These are phyloP conservation scores for Tokudaia muenninki DNA, from an alignment of 2,797 vertebrate genomes.

Conservation along the genomic window DNA sequence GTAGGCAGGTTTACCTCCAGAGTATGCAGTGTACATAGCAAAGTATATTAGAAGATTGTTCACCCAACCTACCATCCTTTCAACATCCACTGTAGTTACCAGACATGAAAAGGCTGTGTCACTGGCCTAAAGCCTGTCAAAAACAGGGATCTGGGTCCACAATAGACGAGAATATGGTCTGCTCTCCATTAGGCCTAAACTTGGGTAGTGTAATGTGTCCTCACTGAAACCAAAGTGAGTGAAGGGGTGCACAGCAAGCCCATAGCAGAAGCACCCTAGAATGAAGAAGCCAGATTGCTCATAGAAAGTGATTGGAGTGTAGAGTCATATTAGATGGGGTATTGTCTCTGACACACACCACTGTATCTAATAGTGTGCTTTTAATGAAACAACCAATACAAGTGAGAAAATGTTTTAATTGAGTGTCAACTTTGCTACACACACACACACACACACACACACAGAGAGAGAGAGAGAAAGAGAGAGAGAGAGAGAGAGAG, in stretches of 20 bases:
- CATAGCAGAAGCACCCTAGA: background rate
- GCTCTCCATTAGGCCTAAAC: background rate
- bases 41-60: background rate
- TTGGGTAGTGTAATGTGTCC: background rate
- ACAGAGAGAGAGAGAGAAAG: too few species aligned
- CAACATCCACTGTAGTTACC: background rate
- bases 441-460: too few species aligned
- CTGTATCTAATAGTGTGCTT: background rate
- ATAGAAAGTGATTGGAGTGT: background rate
- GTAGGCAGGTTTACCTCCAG: background rate
- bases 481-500: too few species aligned
- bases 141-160: background rate
- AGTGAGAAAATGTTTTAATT: background rate
- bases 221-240: background rate
- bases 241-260: background rate
- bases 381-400: background rate
- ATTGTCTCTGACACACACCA: background rate
- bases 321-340: background rate
- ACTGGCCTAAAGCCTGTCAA: background rate
- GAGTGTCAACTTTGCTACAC: background rate
- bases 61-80: background rate
- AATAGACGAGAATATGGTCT: background rate
- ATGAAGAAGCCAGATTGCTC: background rate
- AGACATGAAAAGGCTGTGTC: background rate
- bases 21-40: background rate